Base-by-base conservation (phyloP, 2,888 invertebrate genomes). In the Drosophila aldrichi region DNA sequence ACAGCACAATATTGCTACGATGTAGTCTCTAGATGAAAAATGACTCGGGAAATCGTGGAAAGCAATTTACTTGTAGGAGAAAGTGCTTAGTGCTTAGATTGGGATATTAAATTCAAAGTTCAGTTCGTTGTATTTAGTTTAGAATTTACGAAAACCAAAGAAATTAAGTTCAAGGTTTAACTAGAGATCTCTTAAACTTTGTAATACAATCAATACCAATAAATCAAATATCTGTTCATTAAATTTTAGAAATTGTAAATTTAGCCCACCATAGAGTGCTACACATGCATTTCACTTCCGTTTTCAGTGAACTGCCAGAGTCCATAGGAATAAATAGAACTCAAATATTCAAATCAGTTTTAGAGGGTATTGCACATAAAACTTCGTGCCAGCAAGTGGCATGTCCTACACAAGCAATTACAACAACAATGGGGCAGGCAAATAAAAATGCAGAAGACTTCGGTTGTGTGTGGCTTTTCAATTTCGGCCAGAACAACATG, bases 361-460 rank as follows among this genome's bases (percentile, higher is more conserved):
- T 51, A n/a, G 34, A 29, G 38, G 51, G n/a, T 44, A 65, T 46
- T 51, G 55, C 62, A 49, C 49, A 55, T 36, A 70, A 65, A 68
- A 69, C 52, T 71, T 66, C 52, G 51, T 49, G 61, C 66, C n/a
- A 58, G 57, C 60, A 74, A 55, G 61, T 51, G 78, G 54, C 66
- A 71, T 88, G 84, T 90, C 59, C 69, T 74, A 86, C 84, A 84
- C 67, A 68, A 77, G 84, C 84, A 88, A 90, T 84, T 84, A 90
- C 84, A 90, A 71, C 87, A 86, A 90, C 84, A 84, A 87, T 89
- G 70, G 51, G 41, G 49, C 58, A 64, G 32, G 77, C 71, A 86
- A 88, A 90, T 86, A 90, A 86, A 84, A 84, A 72, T 88, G 89
- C 90, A 90, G 64, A 32, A 20, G 32, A 34, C 72, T 71, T 66